phyloP scores from a whole-genome alignment of 2,113 vertebrate genomes.

The Elanus axillaris region DNA sequence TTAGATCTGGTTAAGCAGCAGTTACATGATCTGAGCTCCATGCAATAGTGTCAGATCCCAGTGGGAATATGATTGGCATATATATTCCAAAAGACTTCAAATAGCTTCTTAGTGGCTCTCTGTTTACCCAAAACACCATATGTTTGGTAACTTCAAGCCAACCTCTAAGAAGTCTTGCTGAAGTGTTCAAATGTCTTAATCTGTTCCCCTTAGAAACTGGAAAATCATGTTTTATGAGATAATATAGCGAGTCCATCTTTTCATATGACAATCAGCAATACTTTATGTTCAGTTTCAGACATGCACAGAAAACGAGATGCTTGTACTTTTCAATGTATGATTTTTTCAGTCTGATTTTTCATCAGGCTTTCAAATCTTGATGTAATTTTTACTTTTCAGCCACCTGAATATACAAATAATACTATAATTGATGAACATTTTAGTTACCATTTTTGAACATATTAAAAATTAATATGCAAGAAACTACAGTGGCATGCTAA shows the following conservation, averaged over 20 bases:
- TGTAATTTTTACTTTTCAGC: not conserved
- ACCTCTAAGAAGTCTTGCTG: slow-evolving; percentile 6
- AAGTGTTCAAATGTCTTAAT: slow-evolving; percentile 40
- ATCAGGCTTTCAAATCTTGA: not conserved
- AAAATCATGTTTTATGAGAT: not conserved
- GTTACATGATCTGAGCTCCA: not conserved
- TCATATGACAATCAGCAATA: not conserved
- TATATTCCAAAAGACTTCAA: slow-evolving; percentile 19
- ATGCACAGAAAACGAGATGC: not conserved
- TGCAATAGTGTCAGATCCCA: not conserved
- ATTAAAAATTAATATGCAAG: slow-evolving; percentile 2
- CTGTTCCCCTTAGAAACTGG: not conserved
- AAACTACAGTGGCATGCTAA: not conserved
- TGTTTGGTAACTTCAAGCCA: not conserved
- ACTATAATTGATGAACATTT: not conserved
- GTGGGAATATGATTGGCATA: not conserved
- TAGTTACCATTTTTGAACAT: not conserved
- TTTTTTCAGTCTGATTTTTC: not conserved
- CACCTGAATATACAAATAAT: not conserved
- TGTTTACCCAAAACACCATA: slow-evolving; percentile 24
- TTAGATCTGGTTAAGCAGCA: not conserved
- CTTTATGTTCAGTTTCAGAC: not conserved
- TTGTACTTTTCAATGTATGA: not conserved
- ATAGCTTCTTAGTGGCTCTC: slow-evolving; percentile 3
- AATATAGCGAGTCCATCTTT: not conserved